phyloP scores from a whole-genome alignment of 2,797 vertebrate species.

The Syncerus caffer region DNA sequence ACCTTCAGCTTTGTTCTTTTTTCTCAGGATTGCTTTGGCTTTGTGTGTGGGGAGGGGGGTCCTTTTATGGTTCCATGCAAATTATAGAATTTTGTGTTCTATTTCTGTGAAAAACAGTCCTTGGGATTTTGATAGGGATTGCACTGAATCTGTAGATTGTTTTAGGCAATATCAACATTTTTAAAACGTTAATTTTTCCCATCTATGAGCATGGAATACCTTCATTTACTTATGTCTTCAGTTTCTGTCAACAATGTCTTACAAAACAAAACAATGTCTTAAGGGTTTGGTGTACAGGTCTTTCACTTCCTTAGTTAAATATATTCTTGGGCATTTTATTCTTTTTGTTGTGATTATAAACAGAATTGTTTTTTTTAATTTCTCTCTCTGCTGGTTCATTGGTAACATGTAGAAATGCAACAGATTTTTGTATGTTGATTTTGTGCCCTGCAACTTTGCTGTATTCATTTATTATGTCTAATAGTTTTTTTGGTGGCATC shows the following conservation, averaged over 20 bases:
- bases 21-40: not conserved
- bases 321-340: not conserved
- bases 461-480: not conserved
- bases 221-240: not conserved
- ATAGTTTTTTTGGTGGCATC: not conserved
- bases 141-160: not conserved
- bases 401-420: not conserved
- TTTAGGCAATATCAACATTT: not conserved
- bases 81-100: not conserved
- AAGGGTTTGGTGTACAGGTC: not conserved
- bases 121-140: not conserved
- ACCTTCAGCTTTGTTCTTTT: not conserved
- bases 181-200: not conserved
- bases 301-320: not conserved
- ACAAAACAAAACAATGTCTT: not conserved
- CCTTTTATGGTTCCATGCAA: not conserved
- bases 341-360: not conserved
- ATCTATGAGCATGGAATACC: not conserved
- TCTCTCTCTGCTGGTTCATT: not conserved
- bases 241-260: not conserved
- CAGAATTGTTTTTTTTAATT: not conserved
- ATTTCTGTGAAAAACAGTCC: not conserved
- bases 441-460: not conserved
- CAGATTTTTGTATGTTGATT: not conserved
- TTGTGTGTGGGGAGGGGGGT: not conserved